Evolutionary conservation across 2,113 vertebrate genomes (phyloP), one percentile per base, ranked within the genome.

Genomic region (Mandrillus leucophaeus): DNA sequence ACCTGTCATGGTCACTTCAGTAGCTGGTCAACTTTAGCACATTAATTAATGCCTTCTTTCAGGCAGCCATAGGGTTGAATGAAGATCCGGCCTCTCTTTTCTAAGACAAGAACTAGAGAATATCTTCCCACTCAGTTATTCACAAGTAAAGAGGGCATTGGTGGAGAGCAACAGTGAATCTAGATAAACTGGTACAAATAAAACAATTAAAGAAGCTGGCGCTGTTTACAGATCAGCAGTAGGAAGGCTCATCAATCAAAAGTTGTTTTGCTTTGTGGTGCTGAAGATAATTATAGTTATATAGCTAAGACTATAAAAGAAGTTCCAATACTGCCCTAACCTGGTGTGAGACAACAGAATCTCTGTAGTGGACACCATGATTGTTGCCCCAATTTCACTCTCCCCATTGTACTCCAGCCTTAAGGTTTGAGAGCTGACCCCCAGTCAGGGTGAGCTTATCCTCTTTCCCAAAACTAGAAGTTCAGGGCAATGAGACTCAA

Each of bases 21-120:
- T 38, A 22, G 4, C 38, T 78, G 57, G 83, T 55, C 50, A 78
- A 55, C 43, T 45, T 43, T 16, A 45, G 11, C 52, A 8, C 64
- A 38, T 80, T 82, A 79, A 88, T 72, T 92, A 78, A 82, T 89
- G 16, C 68, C 27, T 92, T 92, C 52, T 88, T 92, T 86, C 48
- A 95, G 16, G 20, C 16, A 45, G 10, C 35, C 12, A 40, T 32
- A 78, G 25, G 8, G 25, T 32, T 90, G 43, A 88, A 79, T 85
- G 43, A 96, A 94, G 85, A 92, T 52, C 35, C 14, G 6, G 22
- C 43, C 43, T 95, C 14, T 90, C 64, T 85, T 66, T 82, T 90
- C 80, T 73, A 89, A 96, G 25, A 76, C 7, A 91, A 88, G 43
- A 64, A 48, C 45, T 7, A 45, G 40, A 88, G 43, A 76, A 9